Base-by-base conservation (phyloP, 2,888 invertebrate species). In the Drosophila borealis region DNA sequence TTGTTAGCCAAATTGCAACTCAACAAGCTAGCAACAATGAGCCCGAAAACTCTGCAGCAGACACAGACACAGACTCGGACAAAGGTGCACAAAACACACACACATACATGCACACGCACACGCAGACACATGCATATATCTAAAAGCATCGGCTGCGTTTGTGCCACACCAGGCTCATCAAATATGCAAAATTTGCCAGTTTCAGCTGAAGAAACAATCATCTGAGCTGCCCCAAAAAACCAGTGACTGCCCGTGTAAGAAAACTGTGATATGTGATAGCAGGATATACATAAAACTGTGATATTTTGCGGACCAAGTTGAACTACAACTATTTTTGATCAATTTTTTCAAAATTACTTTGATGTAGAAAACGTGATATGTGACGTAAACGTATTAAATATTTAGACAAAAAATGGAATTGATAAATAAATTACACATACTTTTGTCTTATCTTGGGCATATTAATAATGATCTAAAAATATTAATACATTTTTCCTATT, bases 1-100 rank as follows among this genome's bases (percentile, higher is more conserved):
- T 83, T 83, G 83, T 82, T 83, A 70, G 88, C 83, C 83, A 88
- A 83, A 83, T 83, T 83, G 87, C 87, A 83, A 83, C 83, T 83
- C 82, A 88, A 88, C 82, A 85, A 77, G 82, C 79, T 71, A 66
- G 80, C 45, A 72, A 81, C 73, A 67, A 50, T 56, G 69, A 72
- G 77, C 50, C 54, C 50, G 34, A 65, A 62, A 65, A 53, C 59
- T 59, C 55, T 50, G 64, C 49, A 60, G 53, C 54, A 50, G 48
- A 71, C 57, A 8, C 29, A 29, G 29, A 29, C 29, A 61, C 39
- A 17, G 17, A 55, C 37, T 50, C 50, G 14, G 45, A 44, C 55
- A 65, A 56, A 64, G 57, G 61, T 53, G 33, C 42, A 53, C 55
- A 42, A 36, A 69, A 19, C 56, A 36, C 55, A 25, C 46, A 45